Evolutionary conservation across 1,140 invertebrate species (phyloP).

Genomic region (Trypoxylus dichotomus): DNA sequence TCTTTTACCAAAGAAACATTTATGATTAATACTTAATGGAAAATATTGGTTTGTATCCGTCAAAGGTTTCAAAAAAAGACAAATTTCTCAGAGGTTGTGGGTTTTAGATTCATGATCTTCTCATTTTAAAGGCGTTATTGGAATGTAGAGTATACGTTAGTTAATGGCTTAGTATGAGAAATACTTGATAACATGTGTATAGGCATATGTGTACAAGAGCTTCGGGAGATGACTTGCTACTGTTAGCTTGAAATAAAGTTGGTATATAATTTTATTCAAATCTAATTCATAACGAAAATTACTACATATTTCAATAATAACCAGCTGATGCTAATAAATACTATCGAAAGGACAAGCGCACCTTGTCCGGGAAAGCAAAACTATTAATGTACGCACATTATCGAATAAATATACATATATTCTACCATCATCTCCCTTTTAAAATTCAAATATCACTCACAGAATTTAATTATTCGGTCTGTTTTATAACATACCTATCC

Average conservation of each 20-base stretch:
- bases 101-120: no score
- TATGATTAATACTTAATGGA: no score
- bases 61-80: no score
- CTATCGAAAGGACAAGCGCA: slow-evolving; percentile 4
- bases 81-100: no score
- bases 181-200: not conserved
- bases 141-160: no score
- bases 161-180: no score
- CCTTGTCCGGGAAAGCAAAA: not conserved
- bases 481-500: not conserved
- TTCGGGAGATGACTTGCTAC: not conserved
- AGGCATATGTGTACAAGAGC: not conserved
- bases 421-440: not conserved
- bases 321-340: slow-evolving; percentile 16
- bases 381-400: not conserved
- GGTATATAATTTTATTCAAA: slow-evolving; percentile 7
- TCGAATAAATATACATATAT: not conserved
- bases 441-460: slow-evolving; percentile 18
- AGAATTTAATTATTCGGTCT: slow-evolving; percentile 10
- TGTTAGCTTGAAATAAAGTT: not conserved
- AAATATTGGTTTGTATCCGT: no score
- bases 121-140: no score
- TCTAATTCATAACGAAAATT: slow-evolving; percentile 12
- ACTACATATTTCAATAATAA: slow-evolving; percentile 13
- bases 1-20: no score